These are phyloP conservation scores for Teleopsis dalmanni DNA, from an alignment of 1,140 invertebrate species.

Conservation along the genomic window DNA sequence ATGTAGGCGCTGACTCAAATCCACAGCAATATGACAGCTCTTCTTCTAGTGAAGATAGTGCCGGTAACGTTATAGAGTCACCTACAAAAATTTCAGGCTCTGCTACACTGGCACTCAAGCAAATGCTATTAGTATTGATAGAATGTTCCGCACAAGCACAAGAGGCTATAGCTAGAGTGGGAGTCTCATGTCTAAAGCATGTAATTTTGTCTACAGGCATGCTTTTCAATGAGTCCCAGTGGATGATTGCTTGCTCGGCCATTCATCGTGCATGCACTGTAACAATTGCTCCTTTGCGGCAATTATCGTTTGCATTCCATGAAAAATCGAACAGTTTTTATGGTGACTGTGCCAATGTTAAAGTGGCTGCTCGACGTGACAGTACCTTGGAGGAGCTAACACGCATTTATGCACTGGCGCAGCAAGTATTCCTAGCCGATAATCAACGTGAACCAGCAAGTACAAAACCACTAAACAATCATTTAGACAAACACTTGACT, in stretches of 20 bases:
- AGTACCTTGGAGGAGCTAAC: conserved; percentile 73
- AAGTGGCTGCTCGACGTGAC: conserved; percentile 82
- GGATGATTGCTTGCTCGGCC: conserved; percentile 72
- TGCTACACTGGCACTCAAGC: conserved; percentile 74
- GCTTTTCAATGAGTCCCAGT: conserved; percentile 69
- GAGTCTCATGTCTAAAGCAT: conserved; percentile 88
- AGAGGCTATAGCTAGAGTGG: conserved; percentile 78
- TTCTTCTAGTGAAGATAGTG: conserved; percentile 38
- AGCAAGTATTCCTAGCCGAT: conserved; percentile 66
- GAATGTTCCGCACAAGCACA: conserved; percentile 85
- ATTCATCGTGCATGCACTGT: conserved; percentile 74
- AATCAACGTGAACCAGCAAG: conserved; percentile 37
- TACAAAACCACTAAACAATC: conserved; percentile 13
- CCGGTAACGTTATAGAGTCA: conserved; percentile 28
- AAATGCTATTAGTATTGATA: conserved; percentile 76
- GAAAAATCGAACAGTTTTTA: conserved; percentile 87
- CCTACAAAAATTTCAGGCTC: conserved; percentile 45
- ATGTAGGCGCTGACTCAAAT: conserved; percentile 12
- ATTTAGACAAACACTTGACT: conserved; percentile 43
- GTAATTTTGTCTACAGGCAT: conserved; percentile 76
- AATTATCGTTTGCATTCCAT: conserved; percentile 79
- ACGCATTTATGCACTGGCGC: conserved; percentile 73
- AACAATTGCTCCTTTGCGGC: conserved; percentile 73
- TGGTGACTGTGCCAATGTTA: conserved; percentile 84
- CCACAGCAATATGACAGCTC: conserved; percentile 20